phyloP scores from a whole-genome alignment of 2,797 vertebrate species.

The Acipenser oxyrinchus region DNA sequence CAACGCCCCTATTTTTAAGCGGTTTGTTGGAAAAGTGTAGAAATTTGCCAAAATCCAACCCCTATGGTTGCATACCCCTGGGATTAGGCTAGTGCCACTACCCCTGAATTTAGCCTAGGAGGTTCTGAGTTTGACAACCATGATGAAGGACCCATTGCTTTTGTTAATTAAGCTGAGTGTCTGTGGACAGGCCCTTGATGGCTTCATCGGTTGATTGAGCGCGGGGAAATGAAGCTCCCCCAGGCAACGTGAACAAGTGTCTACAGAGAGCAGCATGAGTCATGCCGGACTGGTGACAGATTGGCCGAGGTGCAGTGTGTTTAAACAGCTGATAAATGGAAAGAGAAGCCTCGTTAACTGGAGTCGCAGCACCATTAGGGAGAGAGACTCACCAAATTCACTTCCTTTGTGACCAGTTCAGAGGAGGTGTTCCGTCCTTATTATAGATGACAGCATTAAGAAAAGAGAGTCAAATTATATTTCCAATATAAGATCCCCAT shows the following conservation, averaged over 20 bases:
- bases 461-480: too few relatives aligned
- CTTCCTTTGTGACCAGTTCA: too few relatives aligned
- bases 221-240: constrained; percentile 28
- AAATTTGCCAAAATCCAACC: too few relatives aligned
- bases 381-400: constrained; percentile 14
- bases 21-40: too few relatives aligned
- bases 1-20: too few relatives aligned
- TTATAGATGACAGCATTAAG: too few relatives aligned
- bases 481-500: too few relatives aligned
- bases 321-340: constrained; percentile 47
- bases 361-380: constrained; percentile 23
- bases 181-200: constrained; percentile 34
- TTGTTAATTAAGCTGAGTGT: constrained; percentile 21
- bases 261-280: constrained; percentile 1
- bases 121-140: constrained; percentile 17
- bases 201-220: constrained; percentile 34
- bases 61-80: constrained; percentile 15
- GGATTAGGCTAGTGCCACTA: constrained; percentile 40
- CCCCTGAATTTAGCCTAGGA: constrained; percentile 36
- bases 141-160: constrained; percentile 24
- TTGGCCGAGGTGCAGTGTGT: constrained; percentile 35
- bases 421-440: too few relatives aligned
- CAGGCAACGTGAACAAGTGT: constrained; percentile 22
- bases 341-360: constrained; percentile 38
- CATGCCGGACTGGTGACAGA: constrained; percentile 29